Percentiles rank a stretch among this genome's conserved stretches.
Conservation (phyloP, 2,113 vertebrate genomes). For the Zingel zingel region DNA sequence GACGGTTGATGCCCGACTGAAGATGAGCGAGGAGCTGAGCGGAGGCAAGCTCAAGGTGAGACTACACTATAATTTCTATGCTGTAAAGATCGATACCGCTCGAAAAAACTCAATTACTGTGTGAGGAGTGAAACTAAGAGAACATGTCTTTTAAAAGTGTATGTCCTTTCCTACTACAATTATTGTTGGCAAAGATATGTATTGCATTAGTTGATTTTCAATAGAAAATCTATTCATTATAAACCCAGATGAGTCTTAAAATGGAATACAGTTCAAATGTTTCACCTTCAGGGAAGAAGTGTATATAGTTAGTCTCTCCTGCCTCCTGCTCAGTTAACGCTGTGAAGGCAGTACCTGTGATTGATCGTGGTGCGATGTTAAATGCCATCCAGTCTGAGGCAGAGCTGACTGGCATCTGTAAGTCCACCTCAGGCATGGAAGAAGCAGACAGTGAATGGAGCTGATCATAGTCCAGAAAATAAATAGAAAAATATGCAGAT, state of each 20-base stretch:
- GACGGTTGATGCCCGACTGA: conserved; percentile 95
- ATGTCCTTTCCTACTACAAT: not conserved
- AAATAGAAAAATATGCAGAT: not conserved
- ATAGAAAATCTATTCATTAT: not conserved
- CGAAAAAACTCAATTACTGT: not conserved
- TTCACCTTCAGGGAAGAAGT: conserved; percentile 6
- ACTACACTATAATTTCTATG: not conserved
- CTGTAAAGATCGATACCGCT: not conserved
- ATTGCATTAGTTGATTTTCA: conserved; percentile 11
- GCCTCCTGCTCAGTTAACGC: not conserved
- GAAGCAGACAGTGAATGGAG: not conserved
- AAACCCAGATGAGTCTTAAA: not conserved
- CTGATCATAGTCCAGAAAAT: not conserved
- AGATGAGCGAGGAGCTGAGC: conserved; percentile 97
- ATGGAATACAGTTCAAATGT: not conserved
- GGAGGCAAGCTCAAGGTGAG: conserved; percentile 96
- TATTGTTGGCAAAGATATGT: not conserved
- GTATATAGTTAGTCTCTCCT: conserved; percentile 1
- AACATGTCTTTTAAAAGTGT: conserved; percentile 3
- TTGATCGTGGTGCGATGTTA: conserved; percentile 2
- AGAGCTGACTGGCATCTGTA: not conserved
- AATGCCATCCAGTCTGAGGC: conserved; percentile 18
- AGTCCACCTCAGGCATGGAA: conserved; percentile 1
- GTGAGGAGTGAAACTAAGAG: not conserved
- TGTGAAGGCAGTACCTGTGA: conserved; percentile 15